Percentiles rank a stretch among this genome's conserved stretches.
These are phyloP conservation scores for Chrysodeixis includens DNA, from an alignment of 2,888 invertebrate genomes.

Conservation along the genomic window DNA sequence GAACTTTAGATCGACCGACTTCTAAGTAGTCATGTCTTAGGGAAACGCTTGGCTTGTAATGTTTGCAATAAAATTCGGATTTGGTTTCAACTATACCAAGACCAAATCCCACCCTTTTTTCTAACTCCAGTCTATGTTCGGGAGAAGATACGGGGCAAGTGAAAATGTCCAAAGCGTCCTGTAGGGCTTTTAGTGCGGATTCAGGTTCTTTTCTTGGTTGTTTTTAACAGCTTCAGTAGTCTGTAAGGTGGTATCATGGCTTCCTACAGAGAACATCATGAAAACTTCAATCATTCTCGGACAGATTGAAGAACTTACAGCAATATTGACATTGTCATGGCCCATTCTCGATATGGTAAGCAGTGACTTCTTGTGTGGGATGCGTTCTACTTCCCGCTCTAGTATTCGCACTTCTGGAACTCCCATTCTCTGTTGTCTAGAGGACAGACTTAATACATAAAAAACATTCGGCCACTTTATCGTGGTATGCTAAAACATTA, in stretches of 20 bases:
- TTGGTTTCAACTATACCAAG: conserved; percentile 95
- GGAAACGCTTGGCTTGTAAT: conserved; percentile 93
- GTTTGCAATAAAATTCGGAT: conserved; percentile 94
- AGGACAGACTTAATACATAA: too few relatives aligned
- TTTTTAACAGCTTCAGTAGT: conserved; percentile 70
- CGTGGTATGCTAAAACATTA: too few relatives aligned
- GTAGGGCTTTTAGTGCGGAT: conserved; percentile 92
- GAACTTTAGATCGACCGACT: conserved; percentile 92
- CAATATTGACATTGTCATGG: too few relatives aligned
- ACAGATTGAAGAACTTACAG: too few relatives aligned
- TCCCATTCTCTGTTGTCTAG: too few relatives aligned
- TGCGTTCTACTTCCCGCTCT: too few relatives aligned
- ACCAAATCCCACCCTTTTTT: conserved; percentile 93
- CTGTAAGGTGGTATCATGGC: conserved; percentile 87
- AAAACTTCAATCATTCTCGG: conserved; percentile 95
- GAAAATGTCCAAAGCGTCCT: conserved; percentile 97
- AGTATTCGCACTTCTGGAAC: too few relatives aligned
- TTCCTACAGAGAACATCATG: conserved; percentile 93
- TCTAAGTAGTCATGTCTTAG: conserved; percentile 89
- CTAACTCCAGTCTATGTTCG: conserved; percentile 91
- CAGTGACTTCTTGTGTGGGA: too few relatives aligned
- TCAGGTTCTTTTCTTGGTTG: conserved; percentile 74
- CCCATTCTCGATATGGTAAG: too few relatives aligned
- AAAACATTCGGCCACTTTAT: too few relatives aligned
- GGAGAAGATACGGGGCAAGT: conserved; percentile 93